Percentiles rank a stretch among this genome's conserved stretches.
Conservation (phyloP, 2,888 invertebrate genomes). For the Lasius fuliginosus region DNA sequence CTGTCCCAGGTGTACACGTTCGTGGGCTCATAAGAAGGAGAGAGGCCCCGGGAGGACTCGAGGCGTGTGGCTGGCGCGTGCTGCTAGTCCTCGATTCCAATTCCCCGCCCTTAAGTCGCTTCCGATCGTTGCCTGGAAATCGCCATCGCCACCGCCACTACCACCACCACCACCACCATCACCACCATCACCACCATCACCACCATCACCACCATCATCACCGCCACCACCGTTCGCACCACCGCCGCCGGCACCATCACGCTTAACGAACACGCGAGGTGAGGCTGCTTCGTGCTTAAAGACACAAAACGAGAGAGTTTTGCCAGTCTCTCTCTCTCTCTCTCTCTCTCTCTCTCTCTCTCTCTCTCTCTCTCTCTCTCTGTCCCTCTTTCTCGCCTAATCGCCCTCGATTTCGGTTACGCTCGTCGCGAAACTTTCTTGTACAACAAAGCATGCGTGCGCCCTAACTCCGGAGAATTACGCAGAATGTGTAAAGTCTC, state of each 20-base stretch:
- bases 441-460: neutral
- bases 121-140: constrained; percentile 77
- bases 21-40: constrained; percentile 61
- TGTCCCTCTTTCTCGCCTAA: neutral
- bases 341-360: no score
- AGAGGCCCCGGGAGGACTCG: constrained; percentile 73
- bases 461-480: neutral
- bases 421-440: neutral
- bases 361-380: neutral
- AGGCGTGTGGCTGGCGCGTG: constrained; percentile 86
- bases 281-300: constrained; percentile 51
- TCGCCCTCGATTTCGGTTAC: constrained; percentile 25
- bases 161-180: constrained; percentile 48
- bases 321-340: neutral
- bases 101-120: constrained; percentile 78
- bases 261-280: constrained; percentile 73
- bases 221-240: constrained; percentile 52
- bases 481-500: neutral
- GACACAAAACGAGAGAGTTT: constrained; percentile 26
- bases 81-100: constrained; percentile 80
- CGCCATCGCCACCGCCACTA: constrained; percentile 57
- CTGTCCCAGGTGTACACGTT: constrained; percentile 84
- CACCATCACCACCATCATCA: constrained; percentile 34
- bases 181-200: constrained; percentile 63
- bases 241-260: constrained; percentile 70